Evolutionary conservation across 2,888 invertebrate species (phyloP).

Genomic region (Yponomeuta cagnagella): DNA sequence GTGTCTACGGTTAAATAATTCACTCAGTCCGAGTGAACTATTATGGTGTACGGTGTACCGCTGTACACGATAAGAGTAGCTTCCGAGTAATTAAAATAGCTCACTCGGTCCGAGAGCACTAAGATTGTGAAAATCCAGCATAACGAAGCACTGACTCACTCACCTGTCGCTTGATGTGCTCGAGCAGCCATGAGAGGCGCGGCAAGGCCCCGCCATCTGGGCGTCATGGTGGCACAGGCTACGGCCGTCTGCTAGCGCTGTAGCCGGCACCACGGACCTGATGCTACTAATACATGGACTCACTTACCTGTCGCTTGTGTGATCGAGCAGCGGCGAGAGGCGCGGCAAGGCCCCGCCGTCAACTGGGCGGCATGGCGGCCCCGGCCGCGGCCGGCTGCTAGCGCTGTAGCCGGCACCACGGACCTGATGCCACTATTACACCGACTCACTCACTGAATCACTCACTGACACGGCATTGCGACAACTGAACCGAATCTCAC

Average conservation of each 20-base stretch:
- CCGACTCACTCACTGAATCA: constrained; percentile 8
- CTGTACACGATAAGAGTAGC: too few species aligned
- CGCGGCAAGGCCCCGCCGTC: constrained; percentile 67
- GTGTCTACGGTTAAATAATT: too few species aligned
- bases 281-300: neutral
- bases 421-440: neutral
- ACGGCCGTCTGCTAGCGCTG: constrained; percentile 29
- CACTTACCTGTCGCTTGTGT: constrained; percentile 51
- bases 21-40: too few species aligned
- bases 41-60: too few species aligned
- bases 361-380: constrained; percentile 60
- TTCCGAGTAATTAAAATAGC: too few species aligned
- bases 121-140: too few species aligned
- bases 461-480: constrained; percentile 7
- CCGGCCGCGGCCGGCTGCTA: constrained; percentile 32
- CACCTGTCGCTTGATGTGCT: constrained; percentile 52
- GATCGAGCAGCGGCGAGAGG: constrained; percentile 61
- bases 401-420: constrained; percentile 25
- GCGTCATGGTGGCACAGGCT: constrained; percentile 47
- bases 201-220: constrained; percentile 67
- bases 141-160: constrained; percentile 20
- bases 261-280: constrained; percentile 7
- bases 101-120: too few species aligned
- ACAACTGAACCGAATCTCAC: constrained; percentile 20
- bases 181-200: constrained; percentile 64